A percentile compares a stretch with the other conserved stretches of the same genome.
These are phyloP conservation scores for Danio albolineatus DNA, from an alignment of 2,797 vertebrate species.

Conservation along the genomic window DNA sequence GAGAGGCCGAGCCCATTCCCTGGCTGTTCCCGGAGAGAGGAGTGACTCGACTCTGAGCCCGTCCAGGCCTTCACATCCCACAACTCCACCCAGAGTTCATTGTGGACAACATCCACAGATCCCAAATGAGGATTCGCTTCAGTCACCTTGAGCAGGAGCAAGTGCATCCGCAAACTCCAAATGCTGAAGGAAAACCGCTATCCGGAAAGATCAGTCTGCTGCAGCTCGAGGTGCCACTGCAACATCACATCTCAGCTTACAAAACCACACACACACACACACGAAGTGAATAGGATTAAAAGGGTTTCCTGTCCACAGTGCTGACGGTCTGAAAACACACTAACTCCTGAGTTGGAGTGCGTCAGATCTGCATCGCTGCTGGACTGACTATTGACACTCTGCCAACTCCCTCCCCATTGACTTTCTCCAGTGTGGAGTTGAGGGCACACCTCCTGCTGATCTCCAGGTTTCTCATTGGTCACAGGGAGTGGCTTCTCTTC, in stretches of 20 bases:
- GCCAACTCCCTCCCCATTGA: constrained; percentile 75
- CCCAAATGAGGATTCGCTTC: constrained; percentile 43
- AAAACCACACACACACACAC: constrained; percentile 23
- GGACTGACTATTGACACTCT: constrained; percentile 69
- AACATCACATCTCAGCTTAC: constrained; percentile 45
- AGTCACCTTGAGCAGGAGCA: constrained; percentile 72
- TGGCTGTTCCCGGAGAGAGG: constrained; percentile 28
- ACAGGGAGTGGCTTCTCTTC: constrained; percentile 41
- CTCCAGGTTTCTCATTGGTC: constrained; percentile 49
- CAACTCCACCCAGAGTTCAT: constrained; percentile 42
- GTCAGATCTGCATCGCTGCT: constrained; percentile 77
- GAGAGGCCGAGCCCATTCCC: constrained; percentile 78
- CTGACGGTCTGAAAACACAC: constrained; percentile 69
- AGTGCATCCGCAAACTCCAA: constrained; percentile 58
- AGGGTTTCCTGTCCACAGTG: constrained; percentile 39
- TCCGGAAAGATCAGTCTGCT: constrained; percentile 51
- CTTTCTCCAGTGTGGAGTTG: constrained; percentile 48
- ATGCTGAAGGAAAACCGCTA: constrained; percentile 42
- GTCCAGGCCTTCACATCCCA: constrained; percentile 69
- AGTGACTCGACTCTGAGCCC: constrained; percentile 35
- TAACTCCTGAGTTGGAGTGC: constrained; percentile 68
- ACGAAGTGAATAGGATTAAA: constrained; percentile 38
- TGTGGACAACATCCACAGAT: constrained; percentile 39
- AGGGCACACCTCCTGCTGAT: constrained; percentile 60
- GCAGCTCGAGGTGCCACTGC: constrained; percentile 41